Conservation (phyloP, 2,888 invertebrate genomes). For the Drosophila rellima region DNA sequence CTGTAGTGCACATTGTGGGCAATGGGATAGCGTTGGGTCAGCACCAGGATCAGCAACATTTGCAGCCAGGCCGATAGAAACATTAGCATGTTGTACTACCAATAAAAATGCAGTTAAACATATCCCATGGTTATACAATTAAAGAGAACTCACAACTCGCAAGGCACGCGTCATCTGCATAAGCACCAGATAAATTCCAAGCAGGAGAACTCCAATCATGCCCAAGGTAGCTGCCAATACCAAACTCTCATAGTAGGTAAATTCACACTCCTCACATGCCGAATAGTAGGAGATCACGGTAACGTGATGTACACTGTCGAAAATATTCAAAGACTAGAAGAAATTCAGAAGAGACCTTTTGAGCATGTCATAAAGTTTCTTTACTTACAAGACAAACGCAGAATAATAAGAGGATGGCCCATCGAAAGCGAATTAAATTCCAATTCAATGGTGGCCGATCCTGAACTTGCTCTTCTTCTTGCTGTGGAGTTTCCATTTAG, state of each 20-base stretch:
- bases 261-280: slow-evolving; percentile 3
- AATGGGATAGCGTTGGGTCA: slow-evolving; percentile 26
- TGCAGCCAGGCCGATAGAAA: slow-evolving; percentile 40
- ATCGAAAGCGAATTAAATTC: slow-evolving; percentile 24
- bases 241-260: slow-evolving; percentile 16
- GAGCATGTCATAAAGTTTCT: no score
- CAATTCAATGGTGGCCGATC: slow-evolving; percentile 3
- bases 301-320: not conserved
- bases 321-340: slow-evolving; percentile 8
- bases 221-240: not conserved
- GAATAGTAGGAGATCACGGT: slow-evolving; percentile 7
- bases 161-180: slow-evolving; percentile 13
- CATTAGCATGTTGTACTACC: slow-evolving; percentile 24
- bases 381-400: slow-evolving; percentile 30
- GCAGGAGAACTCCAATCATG: not conserved
- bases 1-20: slow-evolving; percentile 17
- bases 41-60: slow-evolving; percentile 36
- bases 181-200: slow-evolving; percentile 11
- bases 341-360: not conserved
- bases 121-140: no score
- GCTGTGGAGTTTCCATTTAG: not conserved
- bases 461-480: not conserved
- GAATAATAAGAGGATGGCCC: not conserved
- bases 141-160: slow-evolving; percentile 34
- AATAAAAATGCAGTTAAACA: not conserved